Conservation (phyloP, 1,140 invertebrate genomes). For the Drosophila bocqueti region DNA sequence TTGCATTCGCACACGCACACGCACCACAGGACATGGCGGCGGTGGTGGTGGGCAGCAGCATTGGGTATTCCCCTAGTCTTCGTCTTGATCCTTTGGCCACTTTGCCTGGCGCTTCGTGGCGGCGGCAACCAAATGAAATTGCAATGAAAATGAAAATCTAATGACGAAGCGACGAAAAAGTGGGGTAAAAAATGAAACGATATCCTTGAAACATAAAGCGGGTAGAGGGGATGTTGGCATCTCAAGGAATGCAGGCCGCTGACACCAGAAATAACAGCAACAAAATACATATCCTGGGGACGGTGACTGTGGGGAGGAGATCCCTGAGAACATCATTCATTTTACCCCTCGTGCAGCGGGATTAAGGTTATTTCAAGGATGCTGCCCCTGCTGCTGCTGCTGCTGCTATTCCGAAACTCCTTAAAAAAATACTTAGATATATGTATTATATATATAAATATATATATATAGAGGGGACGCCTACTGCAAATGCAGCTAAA, state of each 20-base stretch:
- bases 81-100: slow-evolving; percentile 46
- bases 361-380: slow-evolving; percentile 85
- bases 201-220: slow-evolving; percentile 76
- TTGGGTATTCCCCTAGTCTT: background rate
- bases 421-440: slow-evolving; percentile 1
- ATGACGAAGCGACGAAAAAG: slow-evolving; percentile 60
- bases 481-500: slow-evolving; percentile 54
- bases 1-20: slow-evolving; percentile 61
- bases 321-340: slow-evolving; percentile 77
- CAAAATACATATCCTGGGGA: slow-evolving; percentile 2
- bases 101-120: slow-evolving; percentile 75
- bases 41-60: no score
- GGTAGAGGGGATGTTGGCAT: background rate
- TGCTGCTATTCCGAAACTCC: slow-evolving; percentile 15
- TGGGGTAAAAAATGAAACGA: slow-evolving; percentile 75
- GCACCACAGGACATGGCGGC: slow-evolving; percentile 35
- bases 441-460: background rate
- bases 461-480: background rate
- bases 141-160: slow-evolving; percentile 83
- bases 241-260: slow-evolving; percentile 60
- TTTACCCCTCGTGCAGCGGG: slow-evolving; percentile 74
- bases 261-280: slow-evolving; percentile 24
- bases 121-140: slow-evolving; percentile 81
- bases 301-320: background rate
- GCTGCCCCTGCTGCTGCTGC: slow-evolving; percentile 38